Base-by-base conservation (phyloP, 2,797 vertebrate species). In the Luscinia megarhynchos region DNA sequence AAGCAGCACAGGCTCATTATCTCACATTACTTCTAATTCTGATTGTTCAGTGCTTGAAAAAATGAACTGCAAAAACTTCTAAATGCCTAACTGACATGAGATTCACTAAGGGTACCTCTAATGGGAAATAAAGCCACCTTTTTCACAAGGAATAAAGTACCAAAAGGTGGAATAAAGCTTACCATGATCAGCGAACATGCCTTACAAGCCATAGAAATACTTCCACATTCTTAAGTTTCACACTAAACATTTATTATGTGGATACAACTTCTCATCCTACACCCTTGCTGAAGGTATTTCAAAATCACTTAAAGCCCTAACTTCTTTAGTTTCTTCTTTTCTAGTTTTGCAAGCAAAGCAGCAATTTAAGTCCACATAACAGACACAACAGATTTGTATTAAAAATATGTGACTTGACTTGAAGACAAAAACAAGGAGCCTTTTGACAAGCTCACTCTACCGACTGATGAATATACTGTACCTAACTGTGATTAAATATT, bases 401-500 rank as follows among this genome's bases (percentile, higher is more conserved):
- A 96, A 94, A 96, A 95, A 89, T 68, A 93, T 72, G 80, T 59
- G 41, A 67, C 41, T 84, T 43, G 43, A 75, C 73, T 96, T 75
- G 75, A 94, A 84, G 86, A 90, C 72, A 93, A 94, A 95, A 95
- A 87, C 72, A 86, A 91, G 50, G 73, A 95, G 81, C 8, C 55
- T 74, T 91, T 57, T 95, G 91, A 88, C 93, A 96, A 91, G 92
- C 84, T 95, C 26, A 57, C 85, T 92, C 74, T 80, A 91, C 50
- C 78, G 84, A 92, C 82, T 89, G 94, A 95, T 84, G 80, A 96
- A 94, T 89, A 94, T 58, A 95, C 67, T 59, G 46, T 63, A 95
- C 89, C 84, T 93, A 93, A 86, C 83, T 90, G 81, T 83, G 86
- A 96, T 96, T 77, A 96, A 97, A 97, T 97, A 96, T 96, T 96